Conservation (phyloP, 1,140 invertebrate genomes). For the Helicorthomorpha holstii region DNA sequence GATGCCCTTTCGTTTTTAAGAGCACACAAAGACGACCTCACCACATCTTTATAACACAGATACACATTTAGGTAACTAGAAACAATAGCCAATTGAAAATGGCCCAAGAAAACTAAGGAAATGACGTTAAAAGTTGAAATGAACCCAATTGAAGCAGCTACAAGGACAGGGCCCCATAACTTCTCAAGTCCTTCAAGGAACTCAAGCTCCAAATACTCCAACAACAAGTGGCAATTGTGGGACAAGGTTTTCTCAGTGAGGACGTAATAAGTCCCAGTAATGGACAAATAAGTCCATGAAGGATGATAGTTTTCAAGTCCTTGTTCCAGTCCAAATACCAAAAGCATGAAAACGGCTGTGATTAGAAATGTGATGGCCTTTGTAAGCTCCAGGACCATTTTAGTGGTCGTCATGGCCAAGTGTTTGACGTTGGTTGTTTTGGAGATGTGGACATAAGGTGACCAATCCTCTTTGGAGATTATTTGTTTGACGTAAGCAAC, state of each 20-base stretch:
- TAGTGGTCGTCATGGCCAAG: slow-evolving; percentile 60
- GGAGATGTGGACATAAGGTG: slow-evolving; percentile 49
- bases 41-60: slow-evolving; percentile 41
- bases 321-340: slow-evolving; percentile 54
- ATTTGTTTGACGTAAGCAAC: slow-evolving; percentile 49
- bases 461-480: slow-evolving; percentile 54
- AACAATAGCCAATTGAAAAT: slow-evolving; percentile 36
- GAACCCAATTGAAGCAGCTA: slow-evolving; percentile 34
- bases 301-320: slow-evolving; percentile 53
- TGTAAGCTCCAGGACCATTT: slow-evolving; percentile 62
- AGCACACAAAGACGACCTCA: slow-evolving; percentile 31
- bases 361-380: slow-evolving; percentile 62
- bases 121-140: slow-evolving; percentile 35
- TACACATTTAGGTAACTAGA: slow-evolving; percentile 47
- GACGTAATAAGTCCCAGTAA: slow-evolving; percentile 50
- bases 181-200: slow-evolving; percentile 44
- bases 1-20: slow-evolving; percentile 38
- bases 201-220: slow-evolving; percentile 38
- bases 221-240: slow-evolving; percentile 37
- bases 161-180: slow-evolving; percentile 43
- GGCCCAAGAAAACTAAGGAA: slow-evolving; percentile 27
- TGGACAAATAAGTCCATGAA: slow-evolving; percentile 37
- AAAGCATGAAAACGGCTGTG: slow-evolving; percentile 54
- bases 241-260: slow-evolving; percentile 52
- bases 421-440: slow-evolving; percentile 52